Conservation (phyloP, 2,113 vertebrate species). For the Rana temporaria region DNA sequence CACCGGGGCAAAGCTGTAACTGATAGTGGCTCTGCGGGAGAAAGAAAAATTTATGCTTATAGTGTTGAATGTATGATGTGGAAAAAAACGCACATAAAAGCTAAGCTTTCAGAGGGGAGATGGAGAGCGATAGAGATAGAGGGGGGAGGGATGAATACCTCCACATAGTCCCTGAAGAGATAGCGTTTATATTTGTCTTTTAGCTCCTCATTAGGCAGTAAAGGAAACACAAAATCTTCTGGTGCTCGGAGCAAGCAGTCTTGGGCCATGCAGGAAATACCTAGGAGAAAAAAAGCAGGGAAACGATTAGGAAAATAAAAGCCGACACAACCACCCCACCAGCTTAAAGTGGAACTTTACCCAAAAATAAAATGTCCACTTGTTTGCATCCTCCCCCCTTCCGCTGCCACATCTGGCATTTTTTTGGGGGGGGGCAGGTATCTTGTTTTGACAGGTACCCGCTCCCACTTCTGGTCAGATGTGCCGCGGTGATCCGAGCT, state of each 20-base stretch:
- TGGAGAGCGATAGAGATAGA: background rate
- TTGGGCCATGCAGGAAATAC: conserved; percentile 98
- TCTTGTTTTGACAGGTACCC: too few species aligned
- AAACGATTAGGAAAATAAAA: background rate
- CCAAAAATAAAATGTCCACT: too few species aligned
- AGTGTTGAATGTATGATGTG: background rate
- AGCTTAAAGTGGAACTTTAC: background rate
- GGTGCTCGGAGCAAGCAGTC: conserved; percentile 93
- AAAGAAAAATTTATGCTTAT: background rate
- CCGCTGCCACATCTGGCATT: too few species aligned
- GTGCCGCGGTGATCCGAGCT: too few species aligned
- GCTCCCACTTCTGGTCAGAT: too few species aligned
- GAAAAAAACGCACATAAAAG: background rate
- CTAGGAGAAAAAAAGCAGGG: conserved; percentile 70
- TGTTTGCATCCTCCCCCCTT: too few species aligned
- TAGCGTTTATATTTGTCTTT: conserved; percentile 99
- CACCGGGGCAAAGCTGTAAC: conserved; percentile 97
- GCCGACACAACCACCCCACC: background rate
- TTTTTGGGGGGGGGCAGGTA: too few species aligned
- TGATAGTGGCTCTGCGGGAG: conserved; percentile 93
- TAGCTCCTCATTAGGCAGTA: conserved; percentile 93
- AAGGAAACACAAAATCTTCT: conserved; percentile 95
- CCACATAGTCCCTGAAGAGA: conserved; percentile 99
- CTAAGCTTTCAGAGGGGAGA: background rate
- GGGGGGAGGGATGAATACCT: conserved; percentile 71